Conservation (phyloP, 2,797 vertebrate genomes). For the Tenualosa thibaudeaui region DNA sequence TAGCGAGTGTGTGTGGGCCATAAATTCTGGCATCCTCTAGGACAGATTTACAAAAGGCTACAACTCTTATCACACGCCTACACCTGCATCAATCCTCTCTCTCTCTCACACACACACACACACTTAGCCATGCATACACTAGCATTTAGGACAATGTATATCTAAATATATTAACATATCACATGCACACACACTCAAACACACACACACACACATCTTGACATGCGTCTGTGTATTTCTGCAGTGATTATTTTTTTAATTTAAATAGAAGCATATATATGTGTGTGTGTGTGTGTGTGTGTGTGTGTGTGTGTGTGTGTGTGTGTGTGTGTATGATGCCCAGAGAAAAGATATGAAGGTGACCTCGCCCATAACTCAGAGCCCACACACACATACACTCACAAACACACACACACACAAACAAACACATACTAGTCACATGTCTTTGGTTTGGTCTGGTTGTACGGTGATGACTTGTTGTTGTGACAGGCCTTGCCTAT, state of each 20-base stretch:
- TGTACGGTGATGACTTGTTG: conserved; percentile 37
- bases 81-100: neutral
- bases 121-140: neutral
- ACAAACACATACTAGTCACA: neutral
- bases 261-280: neutral
- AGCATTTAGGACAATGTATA: neutral
- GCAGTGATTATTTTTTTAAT: neutral
- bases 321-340: neutral
- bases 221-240: neutral
- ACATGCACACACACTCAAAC: neutral
- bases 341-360: neutral
- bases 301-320: too few relatives aligned
- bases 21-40: neutral
- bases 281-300: too few relatives aligned
- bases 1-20: neutral
- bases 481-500: conserved; percentile 71
- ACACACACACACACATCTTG: conserved; percentile 3
- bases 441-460: conserved; percentile 30
- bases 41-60: neutral
- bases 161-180: too few relatives aligned
- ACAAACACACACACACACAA: neutral
- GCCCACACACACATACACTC: neutral
- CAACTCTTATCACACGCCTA: conserved; percentile 14
- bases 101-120: neutral
- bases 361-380: neutral